These are phyloP conservation scores for Aleiodes testaceus DNA, from an alignment of 2,888 invertebrate species.

Conservation along the genomic window DNA sequence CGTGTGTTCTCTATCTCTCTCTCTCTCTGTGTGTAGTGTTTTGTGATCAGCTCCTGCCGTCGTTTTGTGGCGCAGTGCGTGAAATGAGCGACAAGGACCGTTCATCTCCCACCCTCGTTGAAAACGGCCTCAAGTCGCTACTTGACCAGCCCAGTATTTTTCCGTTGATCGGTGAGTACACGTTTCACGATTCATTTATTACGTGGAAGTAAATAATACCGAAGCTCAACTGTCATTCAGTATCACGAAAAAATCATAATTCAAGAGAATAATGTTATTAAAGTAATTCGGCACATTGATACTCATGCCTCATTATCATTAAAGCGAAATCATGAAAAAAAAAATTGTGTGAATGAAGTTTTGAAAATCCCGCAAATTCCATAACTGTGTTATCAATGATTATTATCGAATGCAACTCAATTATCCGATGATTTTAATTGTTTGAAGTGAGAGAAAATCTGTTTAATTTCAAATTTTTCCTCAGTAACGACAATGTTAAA, in stretches of 20 bases:
- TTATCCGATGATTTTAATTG: no score
- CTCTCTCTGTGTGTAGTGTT: constrained; percentile 24
- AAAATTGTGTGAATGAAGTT: no score
- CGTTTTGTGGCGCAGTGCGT: constrained; percentile 71
- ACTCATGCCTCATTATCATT: no score
- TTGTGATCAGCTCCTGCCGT: constrained; percentile 6
- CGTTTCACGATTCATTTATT: constrained; percentile 24
- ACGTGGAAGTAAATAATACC: neutral
- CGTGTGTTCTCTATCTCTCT: neutral
- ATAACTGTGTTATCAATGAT: no score
- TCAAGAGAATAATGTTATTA: neutral
- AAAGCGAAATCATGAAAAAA: no score
- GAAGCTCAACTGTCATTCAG: neutral
- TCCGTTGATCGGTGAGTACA: constrained; percentile 71
- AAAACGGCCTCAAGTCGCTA: constrained; percentile 90
- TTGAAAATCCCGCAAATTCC: no score
- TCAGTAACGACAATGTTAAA: no score
- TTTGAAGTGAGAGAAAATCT: no score
- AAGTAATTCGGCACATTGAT: no score
- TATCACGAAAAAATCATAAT: neutral
- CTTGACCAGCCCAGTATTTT: constrained; percentile 82
- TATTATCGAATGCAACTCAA: no score
- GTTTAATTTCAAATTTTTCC: no score
- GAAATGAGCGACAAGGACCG: constrained; percentile 94
- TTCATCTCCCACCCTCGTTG: constrained; percentile 90